Evolutionary conservation across 2,797 vertebrate genomes (phyloP), one percentile per base, ranked within the genome.

Genomic region (Xiphorhynchus erythropygius): DNA sequence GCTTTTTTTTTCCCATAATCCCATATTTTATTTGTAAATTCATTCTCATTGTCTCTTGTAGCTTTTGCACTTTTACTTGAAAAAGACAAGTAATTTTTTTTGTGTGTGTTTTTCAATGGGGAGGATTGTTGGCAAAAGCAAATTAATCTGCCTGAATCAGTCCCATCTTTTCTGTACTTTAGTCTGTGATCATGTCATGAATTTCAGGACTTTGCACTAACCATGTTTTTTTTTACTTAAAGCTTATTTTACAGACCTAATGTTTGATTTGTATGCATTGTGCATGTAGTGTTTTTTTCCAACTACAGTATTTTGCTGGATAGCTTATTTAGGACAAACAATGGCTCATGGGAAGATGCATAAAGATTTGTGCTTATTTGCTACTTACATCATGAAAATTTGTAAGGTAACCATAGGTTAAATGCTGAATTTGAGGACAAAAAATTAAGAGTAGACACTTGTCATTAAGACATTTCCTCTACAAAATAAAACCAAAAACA

Each of bases 51-150:
- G 98, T 98, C 97, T 98, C 95, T 98, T 98, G 97, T 98, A 98
- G 97, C 98, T 98, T 98, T 99, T 98, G 98, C 98, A 98, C 98
- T 97, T 95, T 98, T 98, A 96, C 97, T 98, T 98, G 98, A 97
- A 98, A 98, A 98, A 97, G 96, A 97, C 91, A 95, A 97, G 32
- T 95, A 93, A 93, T 94, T 98, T 97, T 80, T 90, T 96, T 97
- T 97, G 97, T 98, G 97, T 98, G 97, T 98, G 97, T 97, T 98
- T 98, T 97, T 98, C 98, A 98, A 98, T 98, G 98, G 98, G 98
- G 97, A 98, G 96, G 97, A 98, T 98, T 98, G 98, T 98, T 98
- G 98, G 98, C 98, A 98, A 98, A 97, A 98, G 96, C 97, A 97
- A 98, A 97, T 98, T 97, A 98, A 98, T 98, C 97, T 98, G 98